A percentile compares a stretch with the other conserved stretches of the same genome.
Evolutionary conservation across 2,888 invertebrate species (phyloP).

Genomic region (Petrolisthes cinctipes): DNA sequence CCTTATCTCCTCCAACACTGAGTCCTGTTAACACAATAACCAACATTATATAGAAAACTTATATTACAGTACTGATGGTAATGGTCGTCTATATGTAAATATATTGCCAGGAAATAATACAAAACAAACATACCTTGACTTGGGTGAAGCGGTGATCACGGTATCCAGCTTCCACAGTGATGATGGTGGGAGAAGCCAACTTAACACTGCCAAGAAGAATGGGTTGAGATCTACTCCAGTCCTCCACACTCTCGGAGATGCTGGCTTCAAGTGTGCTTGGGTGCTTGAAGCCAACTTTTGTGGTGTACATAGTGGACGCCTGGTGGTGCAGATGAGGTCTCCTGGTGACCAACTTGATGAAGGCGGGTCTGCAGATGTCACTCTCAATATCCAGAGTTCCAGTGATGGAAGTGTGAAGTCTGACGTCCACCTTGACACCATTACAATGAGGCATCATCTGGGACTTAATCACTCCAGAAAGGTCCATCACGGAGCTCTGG

Average conservation of each 20-base stretch:
- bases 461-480: slow-evolving; percentile 31
- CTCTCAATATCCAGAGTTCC: slow-evolving; percentile 22
- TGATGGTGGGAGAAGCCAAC: slow-evolving; percentile 3
- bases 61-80: too few relatives aligned
- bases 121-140: background rate
- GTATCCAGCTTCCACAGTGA: slow-evolving; percentile 9
- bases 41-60: too few relatives aligned
- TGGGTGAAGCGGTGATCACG: background rate
- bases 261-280: slow-evolving; percentile 7
- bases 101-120: too few relatives aligned
- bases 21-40: slow-evolving; percentile 5
- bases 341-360: slow-evolving; percentile 17
- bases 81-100: too few relatives aligned
- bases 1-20: background rate
- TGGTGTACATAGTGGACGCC: background rate
- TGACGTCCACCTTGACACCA: slow-evolving; percentile 20
- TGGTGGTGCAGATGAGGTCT: background rate
- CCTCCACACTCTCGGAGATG: background rate
- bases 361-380: slow-evolving; percentile 25
- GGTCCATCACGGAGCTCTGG: slow-evolving; percentile 7
- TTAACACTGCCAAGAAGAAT: background rate
- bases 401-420: background rate
- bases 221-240: background rate
- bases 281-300: slow-evolving; percentile 5
- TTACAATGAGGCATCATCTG: slow-evolving; percentile 18